Percentiles rank a stretch among this genome's conserved stretches.
Conservation (phyloP, 2,113 vertebrate genomes). For the rat (Rattus norvegicus) region GRCr8 NC_086038.1:8376501-8377000, state of each 20-base stretch:
- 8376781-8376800: conserved; percentile 33
- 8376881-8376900: conserved; percentile 11
- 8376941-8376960: not conserved
- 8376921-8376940: not conserved
- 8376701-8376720: conserved; percentile 44
- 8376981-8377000: not conserved
- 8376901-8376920: conserved; percentile 36
- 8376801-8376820: conserved; percentile 22
- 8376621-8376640: not conserved
- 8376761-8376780: conserved; percentile 6
- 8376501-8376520: not conserved
- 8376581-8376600: not conserved
- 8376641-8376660: not conserved
- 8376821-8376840: not conserved
- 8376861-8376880: not conserved
- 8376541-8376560: not conserved
- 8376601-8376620: not conserved
- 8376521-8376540: not conserved
- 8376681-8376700: conserved; percentile 16
- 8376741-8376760: not conserved
- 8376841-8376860: conserved; percentile 39
- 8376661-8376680: conserved; percentile 37
- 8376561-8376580: not conserved
- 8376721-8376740: conserved; percentile 3
- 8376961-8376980: not conserved